Conservation (phyloP, 2,797 vertebrate genomes). For the Dallia pectoralis region DNA sequence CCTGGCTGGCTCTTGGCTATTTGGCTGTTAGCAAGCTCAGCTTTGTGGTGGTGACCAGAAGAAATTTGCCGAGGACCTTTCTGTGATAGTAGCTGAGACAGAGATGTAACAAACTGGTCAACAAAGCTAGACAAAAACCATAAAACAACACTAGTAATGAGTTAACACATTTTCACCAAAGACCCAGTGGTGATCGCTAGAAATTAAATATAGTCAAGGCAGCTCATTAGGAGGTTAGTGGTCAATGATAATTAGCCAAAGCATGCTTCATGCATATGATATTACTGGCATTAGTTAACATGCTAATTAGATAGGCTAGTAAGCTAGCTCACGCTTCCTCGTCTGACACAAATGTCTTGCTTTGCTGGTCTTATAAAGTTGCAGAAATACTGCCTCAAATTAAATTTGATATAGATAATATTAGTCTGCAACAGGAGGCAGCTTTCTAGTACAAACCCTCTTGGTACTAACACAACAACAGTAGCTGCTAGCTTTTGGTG, state of each 20-base stretch:
- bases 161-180: constrained; percentile 21
- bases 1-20: constrained; percentile 49
- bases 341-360: no score
- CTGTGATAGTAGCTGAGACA: constrained; percentile 40
- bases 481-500: no score
- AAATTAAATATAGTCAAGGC: constrained; percentile 8
- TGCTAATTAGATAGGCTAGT: no score
- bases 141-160: constrained; percentile 19
- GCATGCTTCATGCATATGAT: no score
- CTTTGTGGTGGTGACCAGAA: constrained; percentile 50
- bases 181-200: constrained; percentile 12
- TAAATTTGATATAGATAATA: constrained; percentile 7
- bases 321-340: no score
- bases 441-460: no score
- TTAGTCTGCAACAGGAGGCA: no score
- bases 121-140: not conserved
- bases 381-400: not conserved
- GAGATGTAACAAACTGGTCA: constrained; percentile 22
- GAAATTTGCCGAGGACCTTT: constrained; percentile 35
- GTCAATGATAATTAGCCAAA: not conserved
- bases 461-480: no score
- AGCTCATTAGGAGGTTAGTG: constrained; percentile 4
- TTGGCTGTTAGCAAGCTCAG: constrained; percentile 45
- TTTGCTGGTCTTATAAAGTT: no score
- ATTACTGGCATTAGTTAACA: no score